These are phyloP conservation scores for Megalonaias nervosa DNA, from an alignment of 1,140 invertebrate species.

Conservation along the genomic window DNA sequence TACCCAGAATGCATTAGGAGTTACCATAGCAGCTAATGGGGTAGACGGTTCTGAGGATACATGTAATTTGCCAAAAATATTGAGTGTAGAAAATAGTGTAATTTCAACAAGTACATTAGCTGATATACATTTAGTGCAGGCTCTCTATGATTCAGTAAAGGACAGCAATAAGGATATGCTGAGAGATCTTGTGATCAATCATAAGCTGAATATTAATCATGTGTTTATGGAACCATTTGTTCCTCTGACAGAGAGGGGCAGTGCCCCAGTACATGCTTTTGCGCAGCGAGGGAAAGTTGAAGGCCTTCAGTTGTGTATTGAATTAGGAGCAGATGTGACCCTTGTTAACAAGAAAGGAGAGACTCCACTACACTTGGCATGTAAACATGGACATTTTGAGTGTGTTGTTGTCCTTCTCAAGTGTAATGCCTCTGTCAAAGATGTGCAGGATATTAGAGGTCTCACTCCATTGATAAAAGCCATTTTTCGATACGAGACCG, in stretches of 20 bases:
- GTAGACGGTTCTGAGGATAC: too few species aligned
- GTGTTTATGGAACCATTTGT: conserved; percentile 46
- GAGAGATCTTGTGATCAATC: conserved; percentile 23
- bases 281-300: conserved; percentile 37
- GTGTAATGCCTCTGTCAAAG: conserved; percentile 33
- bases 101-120: too few species aligned
- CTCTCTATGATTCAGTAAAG: conserved; percentile 6
- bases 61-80: too few species aligned
- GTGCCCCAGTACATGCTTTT: conserved; percentile 46
- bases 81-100: too few species aligned
- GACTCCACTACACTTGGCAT: conserved; percentile 46
- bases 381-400: conserved; percentile 46
- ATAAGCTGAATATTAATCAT: conserved; percentile 44
- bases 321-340: conserved; percentile 36
- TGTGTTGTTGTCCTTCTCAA: conserved; percentile 42
- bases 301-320: conserved; percentile 36
- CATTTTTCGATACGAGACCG: conserved; percentile 41
- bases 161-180: conserved; percentile 38
- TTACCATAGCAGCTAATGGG: too few species aligned
- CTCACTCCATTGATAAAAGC: conserved; percentile 53
- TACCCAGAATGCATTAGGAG: too few species aligned
- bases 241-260: conserved; percentile 32
- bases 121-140: too few species aligned
- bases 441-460: conserved; percentile 49
- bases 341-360: conserved; percentile 51